Evolutionary conservation across 2,888 invertebrate genomes (phyloP), one percentile per base, ranked within the genome.

Genomic region (Microctonus brassicae): DNA sequence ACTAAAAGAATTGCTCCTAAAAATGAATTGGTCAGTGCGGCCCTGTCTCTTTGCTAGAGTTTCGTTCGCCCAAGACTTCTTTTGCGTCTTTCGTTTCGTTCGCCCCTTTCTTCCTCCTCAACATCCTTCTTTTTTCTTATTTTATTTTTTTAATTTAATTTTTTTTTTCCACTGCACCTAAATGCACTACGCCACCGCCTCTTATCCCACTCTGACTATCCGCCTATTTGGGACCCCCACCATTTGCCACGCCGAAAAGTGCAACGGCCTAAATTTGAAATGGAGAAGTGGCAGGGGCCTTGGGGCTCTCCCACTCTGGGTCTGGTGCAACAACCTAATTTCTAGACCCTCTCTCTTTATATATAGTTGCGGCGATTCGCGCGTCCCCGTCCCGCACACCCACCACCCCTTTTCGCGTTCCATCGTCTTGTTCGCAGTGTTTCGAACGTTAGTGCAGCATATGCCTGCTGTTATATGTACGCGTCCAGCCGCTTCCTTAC

Each of bases 291-390:
- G 84, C 84, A 83, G 84, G 86, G 87, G 86, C 87, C 86, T 87
- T 86, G 86, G 85, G 81, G 81, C n/a, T 81, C 76, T 73, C 79
- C 81, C 79, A 80, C 81, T 77, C 75, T 42, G 69, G 72, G 75
- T 78, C 79, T 85, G 83, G 86, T 86, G 86, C 86, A 87, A 85
- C 87, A 86, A 86, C 86, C 88, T 88, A 88, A 87, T 87, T 87
- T 87, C 87, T 87, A 87, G 86, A 86, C 81, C 81, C 82, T 80
- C 83, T 75, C 76, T 76, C 74, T 76, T 75, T 75, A 65, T 74
- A 65, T 74, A 69, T 72, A 66, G 78, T 76, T 76, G 77, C 78
- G 73, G 71, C 67, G 64, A 42, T 63, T 7, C 70, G 66, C 29
- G 60, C 73, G 55, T 47, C 61, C 64, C 61, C 65, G 47, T 63